Evolutionary conservation across 2,113 vertebrate genomes (phyloP).

Genomic region (Lasiurus cinereus): DNA sequence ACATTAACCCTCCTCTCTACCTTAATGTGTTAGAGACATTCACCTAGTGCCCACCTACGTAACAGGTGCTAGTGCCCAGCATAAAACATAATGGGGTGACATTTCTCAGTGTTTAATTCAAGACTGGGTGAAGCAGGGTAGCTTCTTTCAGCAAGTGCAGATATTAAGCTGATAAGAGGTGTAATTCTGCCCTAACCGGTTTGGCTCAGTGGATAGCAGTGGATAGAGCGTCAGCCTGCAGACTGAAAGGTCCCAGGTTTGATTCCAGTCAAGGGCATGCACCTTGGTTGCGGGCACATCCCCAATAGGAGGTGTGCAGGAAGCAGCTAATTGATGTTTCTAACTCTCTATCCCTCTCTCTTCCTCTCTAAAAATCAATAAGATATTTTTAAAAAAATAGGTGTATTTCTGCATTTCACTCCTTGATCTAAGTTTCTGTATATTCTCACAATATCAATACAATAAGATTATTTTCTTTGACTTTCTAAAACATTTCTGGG

Average conservation of each 20-base stretch:
- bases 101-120: slow-evolving; percentile 32
- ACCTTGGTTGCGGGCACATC: no score
- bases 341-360: no score
- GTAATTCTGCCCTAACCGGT: neutral
- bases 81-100: neutral
- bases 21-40: neutral
- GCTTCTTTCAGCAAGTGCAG: neutral
- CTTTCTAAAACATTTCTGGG: slow-evolving; percentile 32
- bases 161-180: neutral
- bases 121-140: neutral
- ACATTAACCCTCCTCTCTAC: neutral
- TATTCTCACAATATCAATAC: neutral
- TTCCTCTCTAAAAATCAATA: no score
- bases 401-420: neutral
- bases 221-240: no score
- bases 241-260: no score
- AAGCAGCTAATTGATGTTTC: no score
- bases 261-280: no score
- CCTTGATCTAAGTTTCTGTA: neutral
- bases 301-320: no score
- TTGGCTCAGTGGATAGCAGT: no score
- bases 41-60: neutral
- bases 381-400: neutral
- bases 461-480: slow-evolving; percentile 15
- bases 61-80: neutral